A percentile compares a stretch with the other conserved stretches of the same genome.
Evolutionary conservation across 2,113 vertebrate genomes (phyloP).

Genomic region (Leucoraja erinaceus): DNA sequence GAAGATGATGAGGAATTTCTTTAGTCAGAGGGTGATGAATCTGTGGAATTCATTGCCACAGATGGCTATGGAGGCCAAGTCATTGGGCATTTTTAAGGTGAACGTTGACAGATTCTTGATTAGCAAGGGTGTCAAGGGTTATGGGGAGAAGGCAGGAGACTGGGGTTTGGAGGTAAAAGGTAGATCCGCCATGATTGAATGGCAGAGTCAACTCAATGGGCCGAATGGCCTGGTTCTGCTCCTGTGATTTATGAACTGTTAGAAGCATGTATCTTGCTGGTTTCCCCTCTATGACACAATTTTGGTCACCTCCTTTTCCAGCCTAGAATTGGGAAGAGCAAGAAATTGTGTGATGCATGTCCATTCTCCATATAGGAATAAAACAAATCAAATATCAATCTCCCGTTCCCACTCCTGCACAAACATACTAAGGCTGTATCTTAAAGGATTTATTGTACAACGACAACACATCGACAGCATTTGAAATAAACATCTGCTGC

Average conservation of each 20-base stretch:
- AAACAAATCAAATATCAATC: neutral
- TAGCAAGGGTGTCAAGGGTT: no score
- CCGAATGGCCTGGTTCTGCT: no score
- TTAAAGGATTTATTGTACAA: neutral
- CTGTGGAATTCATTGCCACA: no score
- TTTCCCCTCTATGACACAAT: neutral
- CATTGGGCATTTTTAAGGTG: no score
- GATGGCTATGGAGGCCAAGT: no score
- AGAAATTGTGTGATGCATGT: neutral
- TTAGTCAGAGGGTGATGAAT: no score
- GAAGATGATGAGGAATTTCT: no score
- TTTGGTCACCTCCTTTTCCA: neutral
- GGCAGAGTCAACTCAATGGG: no score
- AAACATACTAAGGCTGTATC: neutral
- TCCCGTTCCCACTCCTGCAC: neutral
- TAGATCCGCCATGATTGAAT: no score
- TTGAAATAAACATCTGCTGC: neutral
- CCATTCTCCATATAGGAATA: neutral
- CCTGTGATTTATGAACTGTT: neutral
- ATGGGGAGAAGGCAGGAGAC: no score
- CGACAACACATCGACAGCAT: neutral
- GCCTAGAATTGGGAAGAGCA: neutral
- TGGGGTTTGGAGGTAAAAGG: no score
- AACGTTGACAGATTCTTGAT: no score
- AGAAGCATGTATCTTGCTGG: neutral